Conservation (phyloP, 2,888 invertebrate genomes). For the Griposia aprilina region DNA sequence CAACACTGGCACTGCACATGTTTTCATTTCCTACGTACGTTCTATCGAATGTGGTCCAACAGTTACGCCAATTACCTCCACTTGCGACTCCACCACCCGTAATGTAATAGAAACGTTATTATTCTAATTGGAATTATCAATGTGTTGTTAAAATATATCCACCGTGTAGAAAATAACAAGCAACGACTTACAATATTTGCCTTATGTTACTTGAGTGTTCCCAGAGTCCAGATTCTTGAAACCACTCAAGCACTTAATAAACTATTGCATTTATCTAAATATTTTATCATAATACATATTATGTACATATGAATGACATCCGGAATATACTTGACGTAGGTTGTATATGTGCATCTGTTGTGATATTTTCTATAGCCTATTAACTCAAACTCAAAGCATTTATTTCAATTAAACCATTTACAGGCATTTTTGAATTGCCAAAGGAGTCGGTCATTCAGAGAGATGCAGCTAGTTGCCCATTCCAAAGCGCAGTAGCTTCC, state of each 20-base stretch:
- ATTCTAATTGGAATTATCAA: slow-evolving; percentile 41
- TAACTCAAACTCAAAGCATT: background rate
- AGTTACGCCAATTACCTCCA: slow-evolving; percentile 55
- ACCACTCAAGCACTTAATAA: slow-evolving; percentile 22
- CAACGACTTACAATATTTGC: slow-evolving; percentile 18
- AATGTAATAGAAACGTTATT: slow-evolving; percentile 19
- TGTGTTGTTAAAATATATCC: slow-evolving; percentile 12
- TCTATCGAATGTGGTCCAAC: slow-evolving; percentile 48
- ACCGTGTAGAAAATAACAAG: slow-evolving; percentile 23
- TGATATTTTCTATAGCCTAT: background rate
- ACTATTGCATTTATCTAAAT: slow-evolving; percentile 14
- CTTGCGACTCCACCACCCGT: slow-evolving; percentile 28
- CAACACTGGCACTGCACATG: slow-evolving; percentile 34
- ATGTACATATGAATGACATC: background rate
- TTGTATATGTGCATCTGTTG: background rate
- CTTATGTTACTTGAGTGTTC: slow-evolving; percentile 11
- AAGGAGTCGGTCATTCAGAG: background rate
- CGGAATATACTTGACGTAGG: background rate
- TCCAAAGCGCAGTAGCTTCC: background rate
- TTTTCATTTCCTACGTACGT: slow-evolving; percentile 45
- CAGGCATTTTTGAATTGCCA: background rate
- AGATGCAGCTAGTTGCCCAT: background rate
- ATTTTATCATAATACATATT: slow-evolving; percentile 6
- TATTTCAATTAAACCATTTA: background rate
- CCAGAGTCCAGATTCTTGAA: slow-evolving; percentile 24